These are phyloP conservation scores for Orthosia gracilis DNA, from an alignment of 2,888 invertebrate species.

Conservation along the genomic window DNA sequence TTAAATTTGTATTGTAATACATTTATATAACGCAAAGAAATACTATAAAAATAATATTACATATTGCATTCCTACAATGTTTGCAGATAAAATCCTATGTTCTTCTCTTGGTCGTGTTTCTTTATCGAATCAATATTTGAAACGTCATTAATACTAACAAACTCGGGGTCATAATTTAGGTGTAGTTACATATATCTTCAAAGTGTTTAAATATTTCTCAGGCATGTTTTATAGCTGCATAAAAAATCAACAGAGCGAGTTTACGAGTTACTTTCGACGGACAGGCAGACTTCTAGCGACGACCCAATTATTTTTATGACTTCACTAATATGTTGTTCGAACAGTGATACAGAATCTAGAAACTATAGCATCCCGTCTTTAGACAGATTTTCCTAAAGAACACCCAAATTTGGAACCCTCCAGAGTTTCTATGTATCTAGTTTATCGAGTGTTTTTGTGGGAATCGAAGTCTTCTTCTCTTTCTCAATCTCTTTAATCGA, in stretches of 20 bases:
- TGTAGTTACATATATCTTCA: too few species aligned
- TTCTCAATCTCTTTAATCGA: too few species aligned
- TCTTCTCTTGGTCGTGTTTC: not conserved
- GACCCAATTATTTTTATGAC: conserved; percentile 52
- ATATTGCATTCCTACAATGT: too few species aligned
- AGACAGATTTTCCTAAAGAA: too few species aligned
- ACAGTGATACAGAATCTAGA: not conserved
- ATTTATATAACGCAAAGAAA: too few species aligned
- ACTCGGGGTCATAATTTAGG: too few species aligned
- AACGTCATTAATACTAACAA: too few species aligned
- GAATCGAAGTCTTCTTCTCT: not conserved
- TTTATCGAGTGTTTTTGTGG: not conserved
- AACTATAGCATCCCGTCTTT: not conserved
- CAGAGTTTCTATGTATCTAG: too few species aligned
- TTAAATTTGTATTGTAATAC: too few species aligned
- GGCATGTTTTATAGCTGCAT: conserved; percentile 44
- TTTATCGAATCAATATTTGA: too few species aligned
- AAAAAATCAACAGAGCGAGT: conserved; percentile 18
- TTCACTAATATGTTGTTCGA: conserved; percentile 2
- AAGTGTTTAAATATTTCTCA: not conserved
- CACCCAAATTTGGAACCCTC: too few species aligned
- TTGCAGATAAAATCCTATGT: not conserved
- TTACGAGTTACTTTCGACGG: conserved; percentile 28
- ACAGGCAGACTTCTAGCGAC: conserved; percentile 16
- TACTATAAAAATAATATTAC: too few species aligned